These are phyloP conservation scores for Dermolepida albohirtum DNA, from an alignment of 2,888 invertebrate genomes.

Conservation along the genomic window DNA sequence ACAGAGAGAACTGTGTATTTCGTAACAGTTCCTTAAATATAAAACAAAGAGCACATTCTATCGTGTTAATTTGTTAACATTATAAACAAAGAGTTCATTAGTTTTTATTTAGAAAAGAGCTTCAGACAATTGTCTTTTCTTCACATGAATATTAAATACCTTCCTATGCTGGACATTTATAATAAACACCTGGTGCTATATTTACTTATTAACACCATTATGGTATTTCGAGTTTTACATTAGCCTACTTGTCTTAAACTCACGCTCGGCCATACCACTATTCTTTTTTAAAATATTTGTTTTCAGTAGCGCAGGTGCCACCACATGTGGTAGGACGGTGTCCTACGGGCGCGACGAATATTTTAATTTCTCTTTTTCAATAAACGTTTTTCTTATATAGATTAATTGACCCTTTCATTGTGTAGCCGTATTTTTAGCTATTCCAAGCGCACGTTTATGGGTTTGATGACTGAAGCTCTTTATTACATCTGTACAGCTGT, in stretches of 20 bases:
- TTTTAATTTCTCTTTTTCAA: constrained; percentile 12
- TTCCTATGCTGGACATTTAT: constrained; percentile 6
- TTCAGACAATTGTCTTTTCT: constrained; percentile 23
- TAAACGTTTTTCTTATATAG: constrained; percentile 18
- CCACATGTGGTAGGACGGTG: constrained; percentile 3
- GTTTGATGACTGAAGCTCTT: too few species aligned
- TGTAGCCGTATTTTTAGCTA: too few species aligned
- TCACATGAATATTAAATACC: constrained; percentile 33
- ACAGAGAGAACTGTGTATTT: too few species aligned
- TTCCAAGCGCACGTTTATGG: too few species aligned
- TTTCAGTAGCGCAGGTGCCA: constrained; percentile 29
- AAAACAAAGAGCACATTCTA: too few species aligned
- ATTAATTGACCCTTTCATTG: constrained; percentile 15
- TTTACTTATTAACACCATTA: constrained; percentile 39
- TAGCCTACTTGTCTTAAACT: constrained; percentile 35
- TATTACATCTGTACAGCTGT: too few species aligned
- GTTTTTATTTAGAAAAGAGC: constrained; percentile 11
- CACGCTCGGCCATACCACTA: constrained; percentile 5
- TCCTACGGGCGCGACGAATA: constrained; percentile 9
- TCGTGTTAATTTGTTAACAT: too few species aligned
- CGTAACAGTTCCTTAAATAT: too few species aligned
- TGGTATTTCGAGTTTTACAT: constrained; percentile 34
- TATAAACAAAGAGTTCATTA: constrained; percentile 12
- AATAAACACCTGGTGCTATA: constrained; percentile 35
- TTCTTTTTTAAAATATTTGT: constrained; percentile 33